Conservation (phyloP, 2,888 invertebrate genomes). For the Sthenelais limicola region DNA sequence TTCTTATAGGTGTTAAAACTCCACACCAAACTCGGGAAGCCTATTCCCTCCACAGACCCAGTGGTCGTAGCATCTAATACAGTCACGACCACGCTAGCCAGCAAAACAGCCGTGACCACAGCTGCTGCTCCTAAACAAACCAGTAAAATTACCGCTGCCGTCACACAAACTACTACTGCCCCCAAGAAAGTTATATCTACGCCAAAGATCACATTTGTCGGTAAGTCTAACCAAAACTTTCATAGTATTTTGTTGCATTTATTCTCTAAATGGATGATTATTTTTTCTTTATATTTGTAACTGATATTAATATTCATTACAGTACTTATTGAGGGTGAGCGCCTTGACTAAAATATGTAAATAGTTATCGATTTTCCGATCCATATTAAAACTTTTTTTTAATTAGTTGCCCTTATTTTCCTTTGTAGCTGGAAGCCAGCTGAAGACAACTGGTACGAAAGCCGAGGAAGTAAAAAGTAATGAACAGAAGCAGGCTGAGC, state of each 20-base stretch:
- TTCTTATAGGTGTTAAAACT: conserved; percentile 85
- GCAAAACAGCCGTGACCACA: conserved; percentile 48
- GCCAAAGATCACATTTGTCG: conserved; percentile 89
- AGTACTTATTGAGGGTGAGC: too few relatives aligned
- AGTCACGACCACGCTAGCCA: conserved; percentile 52
- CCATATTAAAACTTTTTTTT: too few relatives aligned
- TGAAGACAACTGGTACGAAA: conserved; percentile 67
- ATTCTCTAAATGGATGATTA: too few relatives aligned
- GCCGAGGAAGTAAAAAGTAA: conserved; percentile 62
- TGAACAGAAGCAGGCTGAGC: conserved; percentile 22
- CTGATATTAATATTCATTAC: too few relatives aligned
- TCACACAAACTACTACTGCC: conserved; percentile 45
- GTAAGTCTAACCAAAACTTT: conserved; percentile 56
- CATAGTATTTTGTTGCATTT: conserved; percentile 2
- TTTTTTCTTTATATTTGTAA: too few relatives aligned
- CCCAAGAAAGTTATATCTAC: conserved; percentile 75
- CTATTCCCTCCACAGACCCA: conserved; percentile 95
- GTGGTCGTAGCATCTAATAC: conserved; percentile 79
- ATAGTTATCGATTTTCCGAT: too few relatives aligned
- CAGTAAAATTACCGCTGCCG: conserved; percentile 42
- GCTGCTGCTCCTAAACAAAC: conserved; percentile 51
- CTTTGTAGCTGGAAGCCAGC: conserved; percentile 67
- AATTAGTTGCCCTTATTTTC: too few relatives aligned
- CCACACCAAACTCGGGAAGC: conserved; percentile 97
- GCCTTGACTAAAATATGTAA: too few relatives aligned